These are phyloP conservation scores for Cylas formicarius DNA, from an alignment of 1,140 invertebrate genomes.

Conservation along the genomic window DNA sequence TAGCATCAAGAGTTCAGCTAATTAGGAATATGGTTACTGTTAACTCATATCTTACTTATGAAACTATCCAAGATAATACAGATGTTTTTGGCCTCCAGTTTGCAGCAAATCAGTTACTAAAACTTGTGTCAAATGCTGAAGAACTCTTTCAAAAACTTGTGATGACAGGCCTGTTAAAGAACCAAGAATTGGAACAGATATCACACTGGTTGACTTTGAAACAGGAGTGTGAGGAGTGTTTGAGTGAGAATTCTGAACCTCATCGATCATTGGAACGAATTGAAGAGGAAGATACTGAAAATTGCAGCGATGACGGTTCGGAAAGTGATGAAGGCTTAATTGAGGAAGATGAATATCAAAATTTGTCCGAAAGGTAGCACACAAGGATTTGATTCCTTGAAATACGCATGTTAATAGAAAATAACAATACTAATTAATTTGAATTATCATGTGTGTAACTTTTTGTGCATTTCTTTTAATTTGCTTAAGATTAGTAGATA, in stretches of 20 bases:
- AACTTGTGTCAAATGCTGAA: constrained; percentile 74
- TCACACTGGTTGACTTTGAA: constrained; percentile 78
- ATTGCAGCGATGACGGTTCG: constrained; percentile 43
- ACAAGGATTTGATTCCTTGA: too few species aligned
- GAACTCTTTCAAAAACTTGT: constrained; percentile 67
- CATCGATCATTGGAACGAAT: constrained; percentile 56
- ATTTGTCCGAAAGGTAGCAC: constrained; percentile 34
- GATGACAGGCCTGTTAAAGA: constrained; percentile 51
- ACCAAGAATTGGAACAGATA: constrained; percentile 67
- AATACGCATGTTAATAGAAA: too few species aligned
- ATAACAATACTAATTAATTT: too few species aligned
- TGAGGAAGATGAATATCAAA: constrained; percentile 21
- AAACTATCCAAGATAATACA: constrained; percentile 46
- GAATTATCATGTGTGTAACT: too few species aligned
- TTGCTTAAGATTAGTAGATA: constrained; percentile 9
- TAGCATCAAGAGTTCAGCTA: constrained; percentile 52
- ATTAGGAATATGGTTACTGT: constrained; percentile 60
- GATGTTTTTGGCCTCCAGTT: constrained; percentile 68
- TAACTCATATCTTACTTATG: constrained; percentile 59
- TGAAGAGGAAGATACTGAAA: constrained; percentile 48
- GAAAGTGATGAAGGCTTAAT: constrained; percentile 47
- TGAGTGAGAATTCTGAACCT: constrained; percentile 52
- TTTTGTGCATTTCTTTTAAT: too few species aligned
- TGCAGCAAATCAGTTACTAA: constrained; percentile 72
- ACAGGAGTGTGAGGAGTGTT: constrained; percentile 76